Evolutionary conservation across 2,888 invertebrate genomes (phyloP).

Genomic region (Nebria brevicollis): DNA sequence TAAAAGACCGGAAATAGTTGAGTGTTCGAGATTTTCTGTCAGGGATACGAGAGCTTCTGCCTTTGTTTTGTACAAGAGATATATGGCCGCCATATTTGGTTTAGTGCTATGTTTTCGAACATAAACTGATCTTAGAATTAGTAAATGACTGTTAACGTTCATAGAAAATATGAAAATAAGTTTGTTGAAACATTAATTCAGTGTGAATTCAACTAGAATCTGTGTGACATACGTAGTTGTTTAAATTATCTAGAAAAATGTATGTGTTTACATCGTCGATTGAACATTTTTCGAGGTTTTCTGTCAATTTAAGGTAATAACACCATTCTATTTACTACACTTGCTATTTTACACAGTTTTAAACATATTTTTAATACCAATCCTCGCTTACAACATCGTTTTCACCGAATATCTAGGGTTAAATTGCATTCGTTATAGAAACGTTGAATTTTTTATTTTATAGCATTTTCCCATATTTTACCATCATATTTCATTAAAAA

Average conservation of each 20-base stretch:
- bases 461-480: constrained; percentile 6
- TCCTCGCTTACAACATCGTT: background rate
- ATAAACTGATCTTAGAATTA: constrained; percentile 61
- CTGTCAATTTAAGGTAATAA: constrained; percentile 69
- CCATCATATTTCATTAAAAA: background rate
- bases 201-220: constrained; percentile 61
- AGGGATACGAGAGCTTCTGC: constrained; percentile 64
- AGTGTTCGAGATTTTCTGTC: constrained; percentile 61
- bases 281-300: constrained; percentile 72
- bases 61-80: constrained; percentile 82
- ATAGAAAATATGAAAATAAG: constrained; percentile 51
- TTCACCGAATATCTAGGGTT: constrained; percentile 21
- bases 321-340: constrained; percentile 31
- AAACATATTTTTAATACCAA: background rate
- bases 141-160: constrained; percentile 59
- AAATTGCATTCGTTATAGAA: constrained; percentile 1
- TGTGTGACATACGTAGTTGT: constrained; percentile 58
- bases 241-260: constrained; percentile 64
- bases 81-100: constrained; percentile 86
- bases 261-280: constrained; percentile 83
- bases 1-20: constrained; percentile 58
- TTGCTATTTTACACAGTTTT: constrained; percentile 19
- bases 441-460: constrained; percentile 12
- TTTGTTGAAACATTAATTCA: constrained; percentile 59
- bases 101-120: constrained; percentile 82